A percentile compares a stretch with the other conserved stretches of the same genome.
phyloP scores from a whole-genome alignment of 2,113 vertebrate species.

The Bubo scandiacus region DNA sequence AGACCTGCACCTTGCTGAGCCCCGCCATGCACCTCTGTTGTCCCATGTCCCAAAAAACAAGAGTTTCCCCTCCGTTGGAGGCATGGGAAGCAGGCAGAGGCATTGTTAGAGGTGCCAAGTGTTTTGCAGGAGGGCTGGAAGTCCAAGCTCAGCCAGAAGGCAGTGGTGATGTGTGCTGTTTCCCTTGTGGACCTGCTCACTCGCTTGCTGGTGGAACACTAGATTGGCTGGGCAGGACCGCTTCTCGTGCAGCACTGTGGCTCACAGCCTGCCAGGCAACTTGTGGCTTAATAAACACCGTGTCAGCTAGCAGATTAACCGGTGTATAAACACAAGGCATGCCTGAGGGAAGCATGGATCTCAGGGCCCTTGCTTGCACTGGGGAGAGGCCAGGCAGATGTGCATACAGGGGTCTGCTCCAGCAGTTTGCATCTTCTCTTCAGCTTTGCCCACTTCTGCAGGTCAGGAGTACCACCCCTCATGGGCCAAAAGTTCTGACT shows the following conservation, averaged over 20 bases:
- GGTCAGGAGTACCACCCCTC: background rate
- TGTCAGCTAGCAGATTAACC: background rate
- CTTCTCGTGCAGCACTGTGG: rapidly evolving
- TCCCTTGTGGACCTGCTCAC: too few species aligned
- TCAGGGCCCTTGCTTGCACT: background rate
- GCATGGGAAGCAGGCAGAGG: background rate
- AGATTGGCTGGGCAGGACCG: too few species aligned
- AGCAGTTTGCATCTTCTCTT: background rate
- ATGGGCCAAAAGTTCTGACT: background rate
- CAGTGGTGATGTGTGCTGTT: background rate
- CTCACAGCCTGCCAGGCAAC: background rate
- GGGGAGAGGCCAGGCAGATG: background rate
- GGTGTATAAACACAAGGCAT: background rate
- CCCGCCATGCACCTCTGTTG: background rate
- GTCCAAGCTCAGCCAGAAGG: background rate
- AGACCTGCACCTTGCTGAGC: background rate
- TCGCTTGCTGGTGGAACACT: background rate
- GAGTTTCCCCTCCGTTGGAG: rapidly evolving
- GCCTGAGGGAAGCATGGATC: background rate
- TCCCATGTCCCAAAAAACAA: background rate
- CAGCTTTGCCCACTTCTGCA: background rate
- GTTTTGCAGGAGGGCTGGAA: background rate
- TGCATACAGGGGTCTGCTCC: background rate
- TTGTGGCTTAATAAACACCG: rapidly evolving
- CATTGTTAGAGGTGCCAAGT: background rate